phyloP scores from a whole-genome alignment of 2,797 vertebrate genomes.

The Pangasius sanitwongsei region DNA sequence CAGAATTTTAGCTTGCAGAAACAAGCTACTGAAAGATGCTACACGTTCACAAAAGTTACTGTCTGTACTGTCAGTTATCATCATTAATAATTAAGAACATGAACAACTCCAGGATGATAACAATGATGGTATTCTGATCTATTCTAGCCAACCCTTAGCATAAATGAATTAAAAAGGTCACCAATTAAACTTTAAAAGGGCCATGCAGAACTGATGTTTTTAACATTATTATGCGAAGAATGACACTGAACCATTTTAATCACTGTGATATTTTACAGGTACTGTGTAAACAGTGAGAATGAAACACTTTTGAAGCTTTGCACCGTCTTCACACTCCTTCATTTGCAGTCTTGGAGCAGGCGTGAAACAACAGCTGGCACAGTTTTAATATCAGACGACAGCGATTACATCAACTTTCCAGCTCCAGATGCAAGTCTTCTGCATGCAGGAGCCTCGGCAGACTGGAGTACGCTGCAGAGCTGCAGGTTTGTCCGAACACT shows the following conservation, averaged over 20 bases:
- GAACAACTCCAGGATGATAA: background rate
- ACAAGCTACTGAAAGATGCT: background rate
- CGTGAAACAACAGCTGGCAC: background rate
- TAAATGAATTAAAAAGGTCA: background rate
- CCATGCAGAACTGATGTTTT: background rate
- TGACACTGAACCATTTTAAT: background rate
- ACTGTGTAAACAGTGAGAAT: background rate
- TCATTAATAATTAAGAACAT: background rate
- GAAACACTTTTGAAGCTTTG: constrained; percentile 3
- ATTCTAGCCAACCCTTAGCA: background rate
- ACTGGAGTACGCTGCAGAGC: background rate
- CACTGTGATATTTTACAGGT: background rate
- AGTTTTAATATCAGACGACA: background rate
- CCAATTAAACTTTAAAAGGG: background rate
- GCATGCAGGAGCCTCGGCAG: background rate
- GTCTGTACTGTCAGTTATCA: background rate
- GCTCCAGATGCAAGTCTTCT: background rate
- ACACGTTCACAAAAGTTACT: too few species aligned
- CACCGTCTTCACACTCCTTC: background rate
- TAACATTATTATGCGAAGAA: background rate
- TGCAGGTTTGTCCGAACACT: background rate
- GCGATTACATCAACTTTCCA: background rate
- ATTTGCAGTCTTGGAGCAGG: background rate
- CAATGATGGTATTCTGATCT: background rate
- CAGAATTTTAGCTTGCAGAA: background rate